phyloP scores from a whole-genome alignment of 2,113 vertebrate genomes.

The Eonycteris spelaea region DNA sequence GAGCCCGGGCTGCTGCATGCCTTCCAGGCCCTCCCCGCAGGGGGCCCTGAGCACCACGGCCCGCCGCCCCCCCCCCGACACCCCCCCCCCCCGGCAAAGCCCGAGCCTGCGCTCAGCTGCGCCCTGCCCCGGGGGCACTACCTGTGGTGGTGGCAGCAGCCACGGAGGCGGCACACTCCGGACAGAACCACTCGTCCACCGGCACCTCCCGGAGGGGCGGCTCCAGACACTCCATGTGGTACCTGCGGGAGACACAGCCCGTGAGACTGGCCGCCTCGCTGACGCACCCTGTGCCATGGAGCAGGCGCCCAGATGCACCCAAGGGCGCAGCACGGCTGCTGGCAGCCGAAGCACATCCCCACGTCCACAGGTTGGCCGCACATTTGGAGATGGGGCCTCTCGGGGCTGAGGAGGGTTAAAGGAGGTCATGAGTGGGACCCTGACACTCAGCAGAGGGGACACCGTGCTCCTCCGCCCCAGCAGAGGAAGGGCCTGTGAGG shows the following conservation, averaged over 20 bases:
- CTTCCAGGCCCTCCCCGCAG: no score
- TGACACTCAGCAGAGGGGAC: no score
- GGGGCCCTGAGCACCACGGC: no score
- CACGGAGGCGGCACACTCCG: conserved; percentile 83
- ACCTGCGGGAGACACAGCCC: conserved; percentile 78
- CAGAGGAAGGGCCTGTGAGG: accelerated
- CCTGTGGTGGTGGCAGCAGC: neutral
- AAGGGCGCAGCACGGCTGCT: accelerated
- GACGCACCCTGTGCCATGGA: accelerated
- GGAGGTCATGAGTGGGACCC: accelerated
- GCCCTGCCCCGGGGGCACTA: neutral
- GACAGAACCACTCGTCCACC: conserved; percentile 98
- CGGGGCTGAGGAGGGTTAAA: accelerated
- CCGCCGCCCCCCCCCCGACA: no score
- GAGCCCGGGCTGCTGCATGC: no score
- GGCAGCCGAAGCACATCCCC: neutral
- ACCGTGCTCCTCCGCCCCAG: neutral
- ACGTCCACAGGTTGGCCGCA: accelerated
- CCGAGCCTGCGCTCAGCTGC: no score
- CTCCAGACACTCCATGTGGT: conserved; percentile 98
- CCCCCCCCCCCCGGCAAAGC: neutral
- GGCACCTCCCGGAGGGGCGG: conserved; percentile 94
- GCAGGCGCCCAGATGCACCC: accelerated
- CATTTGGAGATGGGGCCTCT: neutral
- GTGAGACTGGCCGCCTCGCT: accelerated